Evolutionary conservation across 2,797 vertebrate genomes (phyloP), one percentile per base, ranked within the genome.

Genomic region (Parambassis ranga): DNA sequence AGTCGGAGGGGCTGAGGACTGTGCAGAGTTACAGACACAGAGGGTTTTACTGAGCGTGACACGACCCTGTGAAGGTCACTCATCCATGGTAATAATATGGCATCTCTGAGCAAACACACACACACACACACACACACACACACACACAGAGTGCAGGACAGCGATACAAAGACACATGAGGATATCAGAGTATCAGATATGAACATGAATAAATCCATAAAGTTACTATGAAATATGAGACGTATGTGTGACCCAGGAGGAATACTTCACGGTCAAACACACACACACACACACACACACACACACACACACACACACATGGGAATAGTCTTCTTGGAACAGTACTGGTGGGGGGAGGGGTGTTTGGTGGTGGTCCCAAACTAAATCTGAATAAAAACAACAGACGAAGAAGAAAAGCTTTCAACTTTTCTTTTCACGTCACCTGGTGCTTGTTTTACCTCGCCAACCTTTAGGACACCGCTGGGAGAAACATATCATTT

Each of bases 61-160:
- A 79, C 38, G 68, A 65, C 64, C 56, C 49, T 31, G 64, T 79
- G 81, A 89, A 90, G 87, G 87, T 88, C 75, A 75, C 62, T 49
- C 72, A 71, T 63, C 69, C 64, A 41, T 79, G 71, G 76, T 70
- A 82, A 78, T 74, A 71, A 74, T 76, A 74, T 46, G 47, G 44
- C 65, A 43, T 46, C 74, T 36, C 20, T 24, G 62, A 62, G 62
- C 71, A 81, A 53, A 70, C 72, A 72, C 58, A n/a, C n/a, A n/a
- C n/a, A n/a, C n/a, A n/a, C n/a, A n/a, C n/a, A n/a, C n/a, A n/a
- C n/a, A n/a, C n/a, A n/a, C n/a, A n/a, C n/a, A n/a, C 71, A 81
- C 53, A 70, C 72, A 72, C 58, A 69, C 67, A 67, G 32, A 39
- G 31, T 0, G 5, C 9, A 44, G 27, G 43, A 48, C 43, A 47